These are phyloP conservation scores for Apaloderma vittatum DNA, from an alignment of 2,113 vertebrate genomes.

Conservation along the genomic window DNA sequence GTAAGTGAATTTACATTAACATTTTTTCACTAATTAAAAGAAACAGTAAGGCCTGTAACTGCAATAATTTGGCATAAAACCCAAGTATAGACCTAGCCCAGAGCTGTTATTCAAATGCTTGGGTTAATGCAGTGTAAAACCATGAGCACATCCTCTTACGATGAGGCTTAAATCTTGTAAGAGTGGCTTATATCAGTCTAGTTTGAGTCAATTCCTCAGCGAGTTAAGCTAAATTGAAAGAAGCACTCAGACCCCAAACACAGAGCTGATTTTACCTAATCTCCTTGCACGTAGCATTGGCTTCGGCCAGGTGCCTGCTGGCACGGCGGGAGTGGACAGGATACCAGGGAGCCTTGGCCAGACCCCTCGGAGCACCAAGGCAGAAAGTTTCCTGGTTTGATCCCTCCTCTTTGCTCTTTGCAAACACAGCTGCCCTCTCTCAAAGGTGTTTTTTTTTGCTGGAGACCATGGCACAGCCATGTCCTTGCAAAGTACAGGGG, in stretches of 20 bases:
- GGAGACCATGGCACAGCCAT: fast-evolving
- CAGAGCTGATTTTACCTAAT: conserved; percentile 2
- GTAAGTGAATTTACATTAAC: not conserved
- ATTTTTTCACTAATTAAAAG: not conserved
- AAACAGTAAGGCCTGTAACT: not conserved
- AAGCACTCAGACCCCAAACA: conserved; percentile 55
- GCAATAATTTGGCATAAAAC: conserved; percentile 8
- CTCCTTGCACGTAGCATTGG: not conserved
- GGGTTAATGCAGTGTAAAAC: conserved; percentile 69
- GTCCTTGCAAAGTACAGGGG: not conserved
- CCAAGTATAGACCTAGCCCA: conserved; percentile 62
- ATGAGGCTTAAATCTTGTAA: conserved; percentile 59
- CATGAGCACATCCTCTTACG: conserved; percentile 67
- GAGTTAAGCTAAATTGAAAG: conserved; percentile 68
- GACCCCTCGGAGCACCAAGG: not conserved
- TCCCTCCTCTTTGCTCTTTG: not conserved
- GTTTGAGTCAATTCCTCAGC: conserved; percentile 69
- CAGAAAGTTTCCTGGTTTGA: not conserved
- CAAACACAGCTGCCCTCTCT: not conserved
- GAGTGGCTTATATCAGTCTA: conserved; percentile 72
- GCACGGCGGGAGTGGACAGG: not conserved
- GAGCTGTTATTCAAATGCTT: conserved; percentile 60
- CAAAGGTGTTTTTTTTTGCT: not conserved
- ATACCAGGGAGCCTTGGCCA: not conserved
- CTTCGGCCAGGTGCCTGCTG: not conserved